These are phyloP conservation scores for Steinernema hermaphroditum DNA, from an alignment of 2,888 invertebrate species.

Conservation along the genomic window DNA sequence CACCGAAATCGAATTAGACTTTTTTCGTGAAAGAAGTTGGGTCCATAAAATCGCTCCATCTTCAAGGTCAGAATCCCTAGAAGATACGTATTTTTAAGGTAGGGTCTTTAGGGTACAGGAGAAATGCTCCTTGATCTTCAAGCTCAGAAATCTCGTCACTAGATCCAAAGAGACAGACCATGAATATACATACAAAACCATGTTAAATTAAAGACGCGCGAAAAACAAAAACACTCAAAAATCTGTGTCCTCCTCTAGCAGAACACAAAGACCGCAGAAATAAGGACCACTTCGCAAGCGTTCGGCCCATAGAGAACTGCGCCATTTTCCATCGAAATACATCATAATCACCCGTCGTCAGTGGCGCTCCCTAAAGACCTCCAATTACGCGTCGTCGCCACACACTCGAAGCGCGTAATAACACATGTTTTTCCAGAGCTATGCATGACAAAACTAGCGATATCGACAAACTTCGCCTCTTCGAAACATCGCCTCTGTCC, in stretches of 20 bases:
- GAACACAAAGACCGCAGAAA: neutral
- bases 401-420: neutral
- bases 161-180: no score
- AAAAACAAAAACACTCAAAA: neutral
- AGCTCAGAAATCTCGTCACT: no score
- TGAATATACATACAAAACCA: no score
- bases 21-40: no score
- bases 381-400: neutral
- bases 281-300: neutral
- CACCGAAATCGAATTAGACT: no score
- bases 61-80: no score
- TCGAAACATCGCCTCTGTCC: neutral
- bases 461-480: neutral
- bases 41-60: no score
- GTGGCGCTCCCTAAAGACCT: neutral
- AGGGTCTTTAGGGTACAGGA: no score
- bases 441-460: neutral
- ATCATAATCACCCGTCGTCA: conserved; percentile 13
- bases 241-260: no score
- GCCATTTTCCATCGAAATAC: neutral
- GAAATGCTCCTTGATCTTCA: no score
- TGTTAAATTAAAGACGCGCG: no score
- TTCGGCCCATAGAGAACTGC: neutral
- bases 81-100: no score
- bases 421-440: neutral